These are phyloP conservation scores for Agrotis exclamationis DNA, from an alignment of 2,888 invertebrate genomes.

Conservation along the genomic window DNA sequence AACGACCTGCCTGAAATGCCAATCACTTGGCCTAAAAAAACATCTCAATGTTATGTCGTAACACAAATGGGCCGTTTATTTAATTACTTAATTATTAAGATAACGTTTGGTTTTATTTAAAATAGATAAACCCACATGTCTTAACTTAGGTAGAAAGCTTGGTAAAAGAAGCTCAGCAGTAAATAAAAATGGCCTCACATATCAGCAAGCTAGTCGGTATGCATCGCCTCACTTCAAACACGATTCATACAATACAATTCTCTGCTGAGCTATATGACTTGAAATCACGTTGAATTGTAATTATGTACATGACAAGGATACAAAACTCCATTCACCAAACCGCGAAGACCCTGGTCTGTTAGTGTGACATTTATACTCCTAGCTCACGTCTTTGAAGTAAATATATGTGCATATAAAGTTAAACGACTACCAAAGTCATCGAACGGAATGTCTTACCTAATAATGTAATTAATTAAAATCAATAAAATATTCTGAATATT, in stretches of 20 bases:
- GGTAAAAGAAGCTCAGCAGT: conserved; percentile 15
- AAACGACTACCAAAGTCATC: conserved; percentile 17
- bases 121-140: conserved; percentile 17
- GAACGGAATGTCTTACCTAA: conserved; percentile 16
- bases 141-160: conserved; percentile 55
- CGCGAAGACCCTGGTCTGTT: conserved; percentile 68
- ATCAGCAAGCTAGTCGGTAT: conserved; percentile 68
- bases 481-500: conserved; percentile 10
- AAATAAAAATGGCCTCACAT: conserved; percentile 47
- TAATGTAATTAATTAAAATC: conserved; percentile 11
- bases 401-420: conserved; percentile 56
- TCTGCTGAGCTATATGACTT: conserved; percentile 71
- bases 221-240: conserved; percentile 63
- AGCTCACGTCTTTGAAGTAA: conserved; percentile 50
- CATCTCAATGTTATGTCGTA: conserved; percentile 81
- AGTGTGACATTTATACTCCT: conserved; percentile 44
- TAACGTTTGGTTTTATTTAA: conserved; percentile 67
- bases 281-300: conserved; percentile 79
- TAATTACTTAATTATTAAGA: conserved; percentile 68
- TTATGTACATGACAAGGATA: conserved; percentile 76
- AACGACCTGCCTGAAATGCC: conserved; percentile 81
- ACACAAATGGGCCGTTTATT: conserved; percentile 71
- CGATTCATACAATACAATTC: conserved; percentile 69
- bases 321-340: conserved; percentile 73
- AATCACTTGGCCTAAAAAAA: conserved; percentile 88